Conservation (phyloP, 1,140 invertebrate genomes). For the Macrobrachium rosenbergii region DNA sequence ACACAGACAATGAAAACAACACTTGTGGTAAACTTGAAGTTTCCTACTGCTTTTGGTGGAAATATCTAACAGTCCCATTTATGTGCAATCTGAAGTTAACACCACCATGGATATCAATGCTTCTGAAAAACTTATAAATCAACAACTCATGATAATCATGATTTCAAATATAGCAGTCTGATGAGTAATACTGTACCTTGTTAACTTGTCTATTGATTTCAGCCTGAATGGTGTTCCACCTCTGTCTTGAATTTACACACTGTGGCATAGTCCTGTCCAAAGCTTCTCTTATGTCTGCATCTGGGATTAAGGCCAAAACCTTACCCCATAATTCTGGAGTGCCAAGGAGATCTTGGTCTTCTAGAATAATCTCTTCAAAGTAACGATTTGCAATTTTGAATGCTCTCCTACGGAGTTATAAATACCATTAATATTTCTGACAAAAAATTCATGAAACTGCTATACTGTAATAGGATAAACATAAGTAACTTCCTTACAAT, state of each 20-base stretch:
- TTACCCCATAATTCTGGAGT: constrained; percentile 41
- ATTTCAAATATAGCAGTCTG: too few species aligned
- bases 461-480: too few species aligned
- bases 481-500: too few species aligned
- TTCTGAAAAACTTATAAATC: too few species aligned
- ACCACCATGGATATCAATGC: too few species aligned
- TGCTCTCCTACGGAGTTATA: constrained; percentile 15
- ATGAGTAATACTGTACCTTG: constrained; percentile 19
- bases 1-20: too few species aligned
- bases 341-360: constrained; percentile 34
- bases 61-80: too few species aligned
- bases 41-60: too few species aligned
- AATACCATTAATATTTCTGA: not conserved
- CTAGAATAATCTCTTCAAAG: constrained; percentile 31
- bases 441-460: not conserved
- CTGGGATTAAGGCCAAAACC: constrained; percentile 34
- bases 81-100: too few species aligned
- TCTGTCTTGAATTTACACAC: constrained; percentile 28
- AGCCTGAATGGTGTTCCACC: constrained; percentile 39
- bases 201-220: constrained; percentile 34
- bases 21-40: too few species aligned
- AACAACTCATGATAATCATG: too few species aligned
- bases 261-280: constrained; percentile 27
- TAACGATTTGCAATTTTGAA: constrained; percentile 19
- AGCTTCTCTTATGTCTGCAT: constrained; percentile 17